Percentiles rank a stretch among this genome's conserved stretches.
Conservation (phyloP, 2,888 invertebrate genomes). For the Drosophila monieri region DNA sequence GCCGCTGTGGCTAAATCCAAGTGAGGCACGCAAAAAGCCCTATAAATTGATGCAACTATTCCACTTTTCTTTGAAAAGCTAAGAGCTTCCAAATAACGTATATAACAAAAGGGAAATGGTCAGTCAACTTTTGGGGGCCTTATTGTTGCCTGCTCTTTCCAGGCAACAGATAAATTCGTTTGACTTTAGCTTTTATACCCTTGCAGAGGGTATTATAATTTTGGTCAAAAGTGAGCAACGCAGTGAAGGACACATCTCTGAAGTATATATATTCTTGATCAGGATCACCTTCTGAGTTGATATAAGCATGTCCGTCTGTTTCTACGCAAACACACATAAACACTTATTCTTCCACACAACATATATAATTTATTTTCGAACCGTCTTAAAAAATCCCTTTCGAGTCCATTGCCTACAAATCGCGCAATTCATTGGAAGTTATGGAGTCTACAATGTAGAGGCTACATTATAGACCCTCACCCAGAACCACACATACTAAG, state of each 20-base stretch:
- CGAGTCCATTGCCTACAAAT: neutral
- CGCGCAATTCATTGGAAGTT: neutral
- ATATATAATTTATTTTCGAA: too few relatives aligned
- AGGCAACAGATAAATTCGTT: neutral
- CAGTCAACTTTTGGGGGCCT: neutral
- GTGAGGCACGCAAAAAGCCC: neutral
- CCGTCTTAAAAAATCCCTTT: neutral
- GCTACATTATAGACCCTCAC: neutral
- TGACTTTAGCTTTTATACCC: too few relatives aligned
- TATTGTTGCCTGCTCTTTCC: neutral
- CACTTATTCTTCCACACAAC: too few relatives aligned
- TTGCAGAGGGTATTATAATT: too few relatives aligned
- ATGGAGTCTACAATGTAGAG: too few relatives aligned
- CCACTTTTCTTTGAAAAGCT: neutral
- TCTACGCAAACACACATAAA: too few relatives aligned
- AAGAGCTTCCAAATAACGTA: neutral
- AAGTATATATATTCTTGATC: too few relatives aligned
- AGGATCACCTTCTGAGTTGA: too few relatives aligned
- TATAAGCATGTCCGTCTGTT: too few relatives aligned
- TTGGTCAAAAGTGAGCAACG: too few relatives aligned
- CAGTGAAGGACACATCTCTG: too few relatives aligned
- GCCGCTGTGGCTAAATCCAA: conserved; percentile 2
- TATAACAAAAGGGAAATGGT: neutral
- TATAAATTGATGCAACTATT: neutral
- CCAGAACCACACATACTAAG: neutral